Percentiles rank a stretch among this genome's conserved stretches.
These are phyloP conservation scores for Trachymyrmex septentrionalis DNA, from an alignment of 1,140 invertebrate genomes.

Conservation along the genomic window DNA sequence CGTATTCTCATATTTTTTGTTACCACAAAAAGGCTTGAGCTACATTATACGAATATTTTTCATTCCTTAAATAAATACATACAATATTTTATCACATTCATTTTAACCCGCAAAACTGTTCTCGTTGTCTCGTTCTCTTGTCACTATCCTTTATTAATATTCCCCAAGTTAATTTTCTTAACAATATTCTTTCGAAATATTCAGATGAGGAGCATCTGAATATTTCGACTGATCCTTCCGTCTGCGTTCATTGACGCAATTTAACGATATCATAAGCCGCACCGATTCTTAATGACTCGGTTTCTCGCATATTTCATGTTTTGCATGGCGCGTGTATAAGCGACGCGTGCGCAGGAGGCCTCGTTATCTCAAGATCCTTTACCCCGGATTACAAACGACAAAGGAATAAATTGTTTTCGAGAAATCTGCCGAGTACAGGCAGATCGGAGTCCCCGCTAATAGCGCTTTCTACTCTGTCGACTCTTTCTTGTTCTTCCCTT, in stretches of 20 bases:
- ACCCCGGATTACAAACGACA: slow-evolving; percentile 68
- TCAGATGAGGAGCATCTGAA: slow-evolving; percentile 62
- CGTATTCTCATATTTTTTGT: background rate
- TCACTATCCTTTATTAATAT: slow-evolving; percentile 1
- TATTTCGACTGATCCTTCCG: slow-evolving; percentile 53
- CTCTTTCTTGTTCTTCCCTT: slow-evolving; percentile 33
- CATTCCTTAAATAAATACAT: background rate
- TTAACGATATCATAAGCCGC: slow-evolving; percentile 41
- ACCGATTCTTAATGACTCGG: slow-evolving; percentile 40
- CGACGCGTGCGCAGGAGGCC: slow-evolving; percentile 33
- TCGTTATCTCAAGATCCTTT: slow-evolving; percentile 74
- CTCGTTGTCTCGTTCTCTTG: background rate
- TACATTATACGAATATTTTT: background rate
- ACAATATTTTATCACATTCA: background rate
- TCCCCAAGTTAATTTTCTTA: slow-evolving; percentile 44
- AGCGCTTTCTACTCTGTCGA: slow-evolving; percentile 58
- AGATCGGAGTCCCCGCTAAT: slow-evolving; percentile 73
- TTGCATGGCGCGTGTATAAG: slow-evolving; percentile 35
- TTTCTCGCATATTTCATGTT: slow-evolving; percentile 65
- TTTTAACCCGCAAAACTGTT: background rate
- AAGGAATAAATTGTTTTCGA: slow-evolving; percentile 75
- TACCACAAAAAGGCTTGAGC: background rate
- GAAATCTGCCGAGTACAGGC: slow-evolving; percentile 55
- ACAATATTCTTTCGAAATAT: slow-evolving; percentile 57
- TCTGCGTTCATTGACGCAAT: slow-evolving; percentile 18